Evolutionary conservation across 2,797 vertebrate genomes (phyloP).

Genomic region (Neopelma chrysocephalum): DNA sequence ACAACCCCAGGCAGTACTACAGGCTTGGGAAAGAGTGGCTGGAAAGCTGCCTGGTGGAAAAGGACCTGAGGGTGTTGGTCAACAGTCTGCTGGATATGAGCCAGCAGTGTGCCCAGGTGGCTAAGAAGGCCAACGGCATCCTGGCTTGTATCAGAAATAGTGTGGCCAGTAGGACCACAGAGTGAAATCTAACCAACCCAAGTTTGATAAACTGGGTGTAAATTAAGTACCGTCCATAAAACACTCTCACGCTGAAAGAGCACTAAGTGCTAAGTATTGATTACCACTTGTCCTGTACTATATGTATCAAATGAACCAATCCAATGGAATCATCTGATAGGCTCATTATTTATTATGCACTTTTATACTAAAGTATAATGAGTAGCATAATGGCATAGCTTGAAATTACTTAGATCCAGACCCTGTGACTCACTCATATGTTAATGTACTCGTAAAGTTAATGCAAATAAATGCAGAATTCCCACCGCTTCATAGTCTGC

Average conservation of each 20-base stretch:
- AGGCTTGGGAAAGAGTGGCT: not conserved
- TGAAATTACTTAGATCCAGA: not conserved
- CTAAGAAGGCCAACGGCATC: not conserved
- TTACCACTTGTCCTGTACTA: not conserved
- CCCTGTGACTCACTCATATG: not conserved
- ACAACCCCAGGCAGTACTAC: not conserved
- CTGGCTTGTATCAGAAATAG: not conserved
- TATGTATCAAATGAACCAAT: slow-evolving; percentile 21
- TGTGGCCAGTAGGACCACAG: not conserved
- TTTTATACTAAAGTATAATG: slow-evolving; percentile 14
- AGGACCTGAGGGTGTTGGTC: not conserved
- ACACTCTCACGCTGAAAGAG: slow-evolving; percentile 4
- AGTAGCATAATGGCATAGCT: not conserved
- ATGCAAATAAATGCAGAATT: slow-evolving; percentile 20
- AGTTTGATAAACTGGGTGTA: not conserved
- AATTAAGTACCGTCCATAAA: slow-evolving; percentile 10
- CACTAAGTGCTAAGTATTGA: slow-evolving; percentile 53
- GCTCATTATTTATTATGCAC: slow-evolving; percentile 15
- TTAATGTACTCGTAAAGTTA: not conserved
- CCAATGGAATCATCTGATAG: not conserved
- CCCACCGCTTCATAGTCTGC: not conserved
- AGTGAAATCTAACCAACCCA: not conserved
- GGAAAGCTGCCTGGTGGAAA: not conserved
- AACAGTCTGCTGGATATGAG: not conserved
- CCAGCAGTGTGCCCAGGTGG: not conserved